phyloP scores from a whole-genome alignment of 2,113 vertebrate genomes.

The Synodontis membranacea region DNA sequence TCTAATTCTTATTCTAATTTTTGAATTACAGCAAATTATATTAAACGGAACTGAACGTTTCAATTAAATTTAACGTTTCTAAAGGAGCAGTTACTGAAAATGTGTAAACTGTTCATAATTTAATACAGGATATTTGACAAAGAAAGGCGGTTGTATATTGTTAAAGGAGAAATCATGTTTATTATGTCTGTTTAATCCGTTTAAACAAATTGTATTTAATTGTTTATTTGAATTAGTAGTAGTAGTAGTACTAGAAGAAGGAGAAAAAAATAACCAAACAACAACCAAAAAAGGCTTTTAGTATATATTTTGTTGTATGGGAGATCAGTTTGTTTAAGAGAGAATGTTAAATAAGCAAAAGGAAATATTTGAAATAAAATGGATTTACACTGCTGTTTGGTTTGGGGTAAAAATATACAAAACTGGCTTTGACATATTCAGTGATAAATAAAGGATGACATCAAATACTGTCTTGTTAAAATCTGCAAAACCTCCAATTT shows the following conservation, averaged over 20 bases:
- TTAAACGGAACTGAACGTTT: not conserved
- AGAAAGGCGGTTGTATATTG: not conserved
- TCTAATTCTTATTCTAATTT: not conserved
- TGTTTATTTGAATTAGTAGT: not conserved
- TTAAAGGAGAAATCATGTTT: not conserved
- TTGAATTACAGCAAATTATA: not conserved
- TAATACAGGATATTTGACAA: not conserved
- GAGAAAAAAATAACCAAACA: not conserved
- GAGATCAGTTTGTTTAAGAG: not conserved
- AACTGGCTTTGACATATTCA: not conserved
- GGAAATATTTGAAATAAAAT: not conserved
- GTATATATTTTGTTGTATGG: not conserved
- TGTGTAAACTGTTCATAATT: not conserved
- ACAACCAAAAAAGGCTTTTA: not conserved
- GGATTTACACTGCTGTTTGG: not conserved
- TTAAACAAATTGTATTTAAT: not conserved
- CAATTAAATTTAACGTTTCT: not conserved
- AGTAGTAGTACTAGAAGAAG: not conserved
- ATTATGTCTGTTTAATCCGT: not conserved
- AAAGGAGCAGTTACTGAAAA: not conserved
- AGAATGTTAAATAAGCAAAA: not conserved
- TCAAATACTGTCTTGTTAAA: not conserved
- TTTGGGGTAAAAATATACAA: not conserved
- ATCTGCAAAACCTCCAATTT: not conserved
- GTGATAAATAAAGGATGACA: not conserved